phyloP scores from a whole-genome alignment of 1,140 invertebrate species.

The Atta texana region DNA sequence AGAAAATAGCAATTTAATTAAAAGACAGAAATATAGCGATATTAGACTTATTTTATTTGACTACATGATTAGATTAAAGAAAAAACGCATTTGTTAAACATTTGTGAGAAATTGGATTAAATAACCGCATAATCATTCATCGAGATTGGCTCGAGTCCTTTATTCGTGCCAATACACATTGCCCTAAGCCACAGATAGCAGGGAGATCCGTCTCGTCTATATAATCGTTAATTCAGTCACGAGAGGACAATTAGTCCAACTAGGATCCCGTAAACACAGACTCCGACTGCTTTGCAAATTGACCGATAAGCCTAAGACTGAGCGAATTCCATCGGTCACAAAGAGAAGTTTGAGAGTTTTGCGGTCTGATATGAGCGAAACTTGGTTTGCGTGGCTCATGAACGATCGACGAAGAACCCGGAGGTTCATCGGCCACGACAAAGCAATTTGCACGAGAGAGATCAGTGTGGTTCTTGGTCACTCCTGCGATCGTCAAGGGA shows the following conservation, averaged over 20 bases:
- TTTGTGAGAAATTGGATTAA: constrained; percentile 3
- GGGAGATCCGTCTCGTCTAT: constrained; percentile 21
- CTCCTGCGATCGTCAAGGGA: constrained; percentile 24
- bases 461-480: background rate
- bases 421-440: constrained; percentile 1
- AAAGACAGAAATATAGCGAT: background rate
- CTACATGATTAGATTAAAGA: background rate
- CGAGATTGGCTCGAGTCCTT: constrained; percentile 34
- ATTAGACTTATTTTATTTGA: background rate
- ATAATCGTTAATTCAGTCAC: constrained; percentile 54
- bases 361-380: constrained; percentile 17
- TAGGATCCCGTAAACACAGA: constrained; percentile 42
- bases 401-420: constrained; percentile 25
- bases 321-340: constrained; percentile 47
- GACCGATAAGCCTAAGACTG: constrained; percentile 51
- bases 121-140: constrained; percentile 38
- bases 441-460: constrained; percentile 41
- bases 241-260: constrained; percentile 36
- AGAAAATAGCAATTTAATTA: background rate
- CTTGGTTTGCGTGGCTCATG: constrained; percentile 20
- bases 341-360: constrained; percentile 54
- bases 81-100: no score
- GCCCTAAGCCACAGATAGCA: constrained; percentile 23
- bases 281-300: constrained; percentile 52
- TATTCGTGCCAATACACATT: constrained; percentile 31